A percentile compares a stretch with the other conserved stretches of the same genome.
Evolutionary conservation across 1,140 invertebrate species (phyloP).

Genomic region (Rhopalosiphum padi): DNA sequence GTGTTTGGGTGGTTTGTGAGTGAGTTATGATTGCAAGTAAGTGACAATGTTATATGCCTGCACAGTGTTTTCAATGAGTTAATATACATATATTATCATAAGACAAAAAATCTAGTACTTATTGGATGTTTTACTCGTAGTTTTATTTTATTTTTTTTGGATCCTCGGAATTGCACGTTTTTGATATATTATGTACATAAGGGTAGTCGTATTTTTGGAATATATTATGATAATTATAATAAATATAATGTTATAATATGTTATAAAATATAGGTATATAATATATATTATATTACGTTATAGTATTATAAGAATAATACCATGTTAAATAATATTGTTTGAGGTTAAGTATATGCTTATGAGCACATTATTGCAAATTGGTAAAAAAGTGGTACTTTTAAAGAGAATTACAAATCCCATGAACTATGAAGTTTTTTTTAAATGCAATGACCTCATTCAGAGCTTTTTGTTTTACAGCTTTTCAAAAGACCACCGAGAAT

Average conservation of each 20-base stretch:
- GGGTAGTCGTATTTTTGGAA: not conserved
- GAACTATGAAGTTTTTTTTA: not conserved
- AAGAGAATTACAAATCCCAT: not conserved
- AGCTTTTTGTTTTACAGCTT: constrained; percentile 49
- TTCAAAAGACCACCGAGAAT: constrained; percentile 44
- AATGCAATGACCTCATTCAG: constrained; percentile 5
- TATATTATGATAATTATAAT: not conserved
- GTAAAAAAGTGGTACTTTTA: not conserved
- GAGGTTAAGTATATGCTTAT: not conserved
- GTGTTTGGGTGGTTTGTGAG: not conserved
- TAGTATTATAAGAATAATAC: not conserved
- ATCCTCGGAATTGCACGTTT: not conserved
- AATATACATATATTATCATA: not conserved
- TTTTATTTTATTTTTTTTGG: not conserved
- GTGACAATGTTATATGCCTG: not conserved
- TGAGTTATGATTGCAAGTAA: not conserved
- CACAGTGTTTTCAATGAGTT: not conserved
- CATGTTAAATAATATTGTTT: not conserved
- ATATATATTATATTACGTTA: not conserved
- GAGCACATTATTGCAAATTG: not conserved
- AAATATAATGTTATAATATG: not conserved
- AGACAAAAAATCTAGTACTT: not conserved
- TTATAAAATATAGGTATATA: not conserved
- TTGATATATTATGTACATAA: not conserved
- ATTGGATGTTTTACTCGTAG: not conserved